Evolutionary conservation across 1,140 invertebrate species (phyloP), one percentile per base, ranked within the genome.

Genomic region (Schlechtendalia chinensis): DNA sequence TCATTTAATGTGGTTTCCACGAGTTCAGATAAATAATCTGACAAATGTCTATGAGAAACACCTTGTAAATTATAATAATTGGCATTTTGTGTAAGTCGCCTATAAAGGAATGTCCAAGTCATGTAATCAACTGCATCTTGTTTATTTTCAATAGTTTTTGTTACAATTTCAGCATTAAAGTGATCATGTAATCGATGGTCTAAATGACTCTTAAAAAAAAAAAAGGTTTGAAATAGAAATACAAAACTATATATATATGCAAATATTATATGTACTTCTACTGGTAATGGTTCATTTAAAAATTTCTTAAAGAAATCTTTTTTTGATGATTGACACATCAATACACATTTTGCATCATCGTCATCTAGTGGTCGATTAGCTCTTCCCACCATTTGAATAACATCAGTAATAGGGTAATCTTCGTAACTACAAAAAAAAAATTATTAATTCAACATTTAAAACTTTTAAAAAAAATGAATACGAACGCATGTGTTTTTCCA

Each of bases 261-360:
- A 39, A 39, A 39, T 4, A 39, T 39, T 39, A 22, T 54, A 82
- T 47, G 82, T 84, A 91, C 91, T 87, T 99, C 97, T n/a, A 98
- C 93, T 1, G 98, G 98, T 53, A 99, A 86, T 10, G 97, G 96
- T 86, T 99, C 98, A 85, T 96, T 98, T 17, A 99, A 88, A 85
- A 99, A 98, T 86, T 99, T 99, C 85, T 98, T 98, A 87, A 97
- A 99, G 88, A 98, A 98, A 83, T 98, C 96, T 87, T 98, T 99
- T 86, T 99, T 99, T 2, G 96, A 96, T 81, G 91, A 94, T 85
- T 98, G 97, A 87, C 98, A 99, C 88, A 99, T 92, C 4, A 99
- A 89, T 8, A 99, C 95, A 84, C 96, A 98, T 85, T 98, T 98
- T 69, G 96, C 93, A 86, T 98, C 95, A 29, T 96, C 92, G 86